These are phyloP conservation scores for Panulirus ornatus DNA, from an alignment of 1,140 invertebrate genomes.

Conservation along the genomic window DNA sequence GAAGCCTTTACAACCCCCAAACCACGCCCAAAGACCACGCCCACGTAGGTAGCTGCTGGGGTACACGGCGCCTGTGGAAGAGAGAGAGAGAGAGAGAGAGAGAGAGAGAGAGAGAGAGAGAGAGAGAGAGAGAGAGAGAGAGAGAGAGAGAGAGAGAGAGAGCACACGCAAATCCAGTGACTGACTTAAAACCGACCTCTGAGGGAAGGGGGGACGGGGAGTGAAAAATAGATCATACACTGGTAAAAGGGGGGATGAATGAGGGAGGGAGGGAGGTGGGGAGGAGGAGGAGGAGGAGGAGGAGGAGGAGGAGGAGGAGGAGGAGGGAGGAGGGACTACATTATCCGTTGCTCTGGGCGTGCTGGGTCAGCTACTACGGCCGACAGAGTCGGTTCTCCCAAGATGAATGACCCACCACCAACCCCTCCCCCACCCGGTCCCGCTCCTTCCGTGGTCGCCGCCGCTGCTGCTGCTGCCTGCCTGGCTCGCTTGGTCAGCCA, in stretches of 20 bases:
- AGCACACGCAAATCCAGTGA: too few species aligned
- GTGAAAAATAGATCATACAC: conserved; percentile 18
- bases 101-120: neutral
- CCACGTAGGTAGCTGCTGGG: too few species aligned
- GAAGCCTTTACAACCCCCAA: too few species aligned
- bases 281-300: neutral
- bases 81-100: conserved; percentile 12
- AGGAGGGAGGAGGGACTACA: conserved; percentile 12
- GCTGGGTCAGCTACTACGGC: conserved; percentile 1
- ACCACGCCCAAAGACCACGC: too few species aligned
- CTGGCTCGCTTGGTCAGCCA: neutral
- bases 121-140: conserved; percentile 20
- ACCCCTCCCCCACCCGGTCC: too few species aligned
- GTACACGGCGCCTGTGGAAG: too few species aligned
- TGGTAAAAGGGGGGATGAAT: neutral
- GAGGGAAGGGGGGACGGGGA: too few species aligned
- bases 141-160: neutral
- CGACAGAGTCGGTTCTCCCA: neutral
- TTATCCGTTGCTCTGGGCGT: conserved; percentile 12
- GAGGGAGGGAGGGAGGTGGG: too few species aligned
- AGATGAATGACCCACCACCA: neutral
- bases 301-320: conserved; percentile 1
- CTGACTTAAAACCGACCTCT: neutral
- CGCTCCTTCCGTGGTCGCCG: neutral
- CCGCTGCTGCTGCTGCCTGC: neutral